Evolutionary conservation across 2,888 invertebrate genomes (phyloP), one percentile per base, ranked within the genome.

Genomic region (Tanypteryx hageni): DNA sequence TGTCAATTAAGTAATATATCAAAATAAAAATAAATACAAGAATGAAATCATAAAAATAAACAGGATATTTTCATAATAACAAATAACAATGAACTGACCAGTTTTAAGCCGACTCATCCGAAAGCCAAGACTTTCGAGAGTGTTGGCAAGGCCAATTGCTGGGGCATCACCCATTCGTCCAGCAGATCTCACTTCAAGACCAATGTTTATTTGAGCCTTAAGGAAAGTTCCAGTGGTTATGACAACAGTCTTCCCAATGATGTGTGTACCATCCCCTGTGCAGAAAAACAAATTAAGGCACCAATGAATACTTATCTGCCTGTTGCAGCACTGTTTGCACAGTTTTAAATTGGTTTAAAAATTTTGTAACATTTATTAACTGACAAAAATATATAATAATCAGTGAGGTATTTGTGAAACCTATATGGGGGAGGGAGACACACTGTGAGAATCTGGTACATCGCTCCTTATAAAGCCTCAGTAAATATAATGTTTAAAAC

Each of bases 201-300:
- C 98, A 92, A 98, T 97, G 94, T 98, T 98, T 92, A 99, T 98
- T 94, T 97, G 96, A 0, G 97, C 98, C 93, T 98, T 96, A 81
- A 99, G 95, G 95, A 99, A 99, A 0, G 98, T 99, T 5, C 98
- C 98, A 0, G 98, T 98, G 44, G 98, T 98, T 93, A 99, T 96
- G 9, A 99, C 96, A 11, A 98, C 97, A 83, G 97, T 95, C 92
- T 96, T 96, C 18, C 97, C 96, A 7, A 95, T 94, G 92, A 97
- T 95, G 94, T 95, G 95, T 22, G 95, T 95, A 4, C 97, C 97
- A 95, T 96, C 96, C 93, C 95, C 96, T 96, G 94, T n/a, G 9
- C 94, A 95, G 56, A n/a, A 94, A 82, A 85, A 68, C 27, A 76
- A 92, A 76, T 16, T 89, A 27, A 83, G n/a, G 44, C 57, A 92